phyloP scores from a whole-genome alignment of 2,888 invertebrate genomes.

The Andricus curvator region DNA sequence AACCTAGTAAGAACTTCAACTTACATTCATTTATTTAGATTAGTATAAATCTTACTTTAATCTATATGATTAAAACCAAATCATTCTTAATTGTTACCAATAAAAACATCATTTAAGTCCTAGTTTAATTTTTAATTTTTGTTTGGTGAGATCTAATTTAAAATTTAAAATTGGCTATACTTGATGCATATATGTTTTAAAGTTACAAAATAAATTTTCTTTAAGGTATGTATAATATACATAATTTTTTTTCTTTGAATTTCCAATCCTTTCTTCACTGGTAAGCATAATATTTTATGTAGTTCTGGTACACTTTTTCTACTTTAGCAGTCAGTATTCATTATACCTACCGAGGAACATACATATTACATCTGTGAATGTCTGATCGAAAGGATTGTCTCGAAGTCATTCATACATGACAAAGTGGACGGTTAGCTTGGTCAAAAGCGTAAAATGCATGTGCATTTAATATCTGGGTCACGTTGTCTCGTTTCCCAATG shows the following conservation, averaged over 20 bases:
- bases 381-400: slow-evolving; percentile 20
- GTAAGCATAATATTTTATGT: background rate
- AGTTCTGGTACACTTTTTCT: background rate
- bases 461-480: slow-evolving; percentile 39
- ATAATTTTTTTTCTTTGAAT: too few species aligned
- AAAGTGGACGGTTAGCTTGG: slow-evolving; percentile 2
- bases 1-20: background rate
- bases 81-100: slow-evolving; percentile 22
- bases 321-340: background rate
- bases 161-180: too few species aligned
- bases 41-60: slow-evolving; percentile 14
- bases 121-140: background rate
- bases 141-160: too few species aligned
- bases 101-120: background rate
- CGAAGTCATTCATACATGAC: background rate
- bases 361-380: slow-evolving; percentile 8
- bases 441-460: slow-evolving; percentile 25
- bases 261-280: background rate
- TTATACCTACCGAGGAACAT: background rate
- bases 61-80: slow-evolving; percentile 18
- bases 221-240: too few species aligned
- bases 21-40: slow-evolving; percentile 25
- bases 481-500: slow-evolving; percentile 33
- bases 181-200: too few species aligned
- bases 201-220: too few species aligned